phyloP scores from a whole-genome alignment of 2,113 vertebrate genomes.

The Eptesicus fuscus region DNA sequence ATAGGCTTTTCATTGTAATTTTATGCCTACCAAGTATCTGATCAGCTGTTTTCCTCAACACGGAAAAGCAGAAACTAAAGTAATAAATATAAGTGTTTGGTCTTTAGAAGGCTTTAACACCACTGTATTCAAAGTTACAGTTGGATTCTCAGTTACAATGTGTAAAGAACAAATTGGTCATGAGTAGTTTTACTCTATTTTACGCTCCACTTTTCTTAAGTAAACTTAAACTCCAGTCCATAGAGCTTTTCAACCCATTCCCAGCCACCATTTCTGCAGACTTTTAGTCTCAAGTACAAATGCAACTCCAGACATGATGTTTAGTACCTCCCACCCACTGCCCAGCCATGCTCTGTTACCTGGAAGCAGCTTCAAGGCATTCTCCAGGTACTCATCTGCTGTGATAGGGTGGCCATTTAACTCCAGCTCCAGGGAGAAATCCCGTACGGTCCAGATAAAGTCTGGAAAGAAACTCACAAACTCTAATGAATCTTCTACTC shows the following conservation, averaged over 20 bases:
- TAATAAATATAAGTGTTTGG: background rate
- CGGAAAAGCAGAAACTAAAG: background rate
- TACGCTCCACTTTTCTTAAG: background rate
- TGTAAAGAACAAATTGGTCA: background rate
- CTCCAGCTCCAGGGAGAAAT: slow-evolving; percentile 65
- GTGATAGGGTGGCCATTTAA: background rate
- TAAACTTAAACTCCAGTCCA: background rate
- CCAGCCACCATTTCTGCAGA: background rate
- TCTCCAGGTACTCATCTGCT: slow-evolving; percentile 62
- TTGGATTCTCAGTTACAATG: background rate
- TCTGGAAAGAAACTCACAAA: slow-evolving; percentile 66
- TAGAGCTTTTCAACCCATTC: background rate
- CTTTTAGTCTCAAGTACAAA: background rate
- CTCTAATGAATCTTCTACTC: background rate
- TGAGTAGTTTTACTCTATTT: background rate
- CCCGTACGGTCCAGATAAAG: slow-evolving; percentile 67
- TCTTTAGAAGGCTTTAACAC: background rate
- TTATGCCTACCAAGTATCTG: background rate
- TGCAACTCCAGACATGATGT: background rate
- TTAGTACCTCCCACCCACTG: background rate
- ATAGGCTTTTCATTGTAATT: background rate
- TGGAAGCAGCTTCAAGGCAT: slow-evolving; percentile 41
- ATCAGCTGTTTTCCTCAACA: background rate
- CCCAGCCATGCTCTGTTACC: background rate
- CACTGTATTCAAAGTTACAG: background rate